A percentile compares a stretch with the other conserved stretches of the same genome.
These are phyloP conservation scores for Lophochroa leadbeateri DNA, from an alignment of 2,113 vertebrate genomes.

Conservation along the genomic window DNA sequence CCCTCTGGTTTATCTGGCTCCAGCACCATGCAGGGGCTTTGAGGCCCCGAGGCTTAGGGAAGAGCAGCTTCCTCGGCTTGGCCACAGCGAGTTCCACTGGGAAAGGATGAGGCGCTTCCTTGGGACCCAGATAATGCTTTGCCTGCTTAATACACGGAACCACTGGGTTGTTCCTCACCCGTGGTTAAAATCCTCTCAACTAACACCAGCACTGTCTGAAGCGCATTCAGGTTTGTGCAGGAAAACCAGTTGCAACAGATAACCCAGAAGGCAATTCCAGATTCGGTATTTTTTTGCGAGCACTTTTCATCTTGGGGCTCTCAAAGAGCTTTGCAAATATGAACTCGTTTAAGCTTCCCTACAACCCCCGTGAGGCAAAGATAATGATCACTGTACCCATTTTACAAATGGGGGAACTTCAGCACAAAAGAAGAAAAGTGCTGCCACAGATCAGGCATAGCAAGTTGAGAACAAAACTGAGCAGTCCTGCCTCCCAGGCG, in stretches of 20 bases:
- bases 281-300: constrained; percentile 47
- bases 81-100: fast-evolving
- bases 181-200: neutral
- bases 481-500: neutral
- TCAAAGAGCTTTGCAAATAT: constrained; percentile 43
- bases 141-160: neutral
- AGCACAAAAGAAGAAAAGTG: constrained; percentile 9
- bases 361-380: constrained; percentile 44
- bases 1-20: neutral
- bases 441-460: constrained; percentile 27
- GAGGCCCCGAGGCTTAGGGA: fast-evolving
- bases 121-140: neutral
- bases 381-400: constrained; percentile 37
- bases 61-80: neutral
- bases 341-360: constrained; percentile 50
- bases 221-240: constrained; percentile 31
- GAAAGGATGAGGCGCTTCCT: fast-evolving
- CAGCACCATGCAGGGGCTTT: fast-evolving
- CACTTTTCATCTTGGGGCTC: constrained; percentile 48
- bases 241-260: constrained; percentile 70
- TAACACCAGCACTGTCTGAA: neutral
- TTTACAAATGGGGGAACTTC: constrained; percentile 29
- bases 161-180: neutral
- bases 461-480: neutral
- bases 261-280: constrained; percentile 47